A percentile compares a stretch with the other conserved stretches of the same genome.
These are phyloP conservation scores for Pherbina coryleti DNA, from an alignment of 2,888 invertebrate species.

Conservation along the genomic window DNA sequence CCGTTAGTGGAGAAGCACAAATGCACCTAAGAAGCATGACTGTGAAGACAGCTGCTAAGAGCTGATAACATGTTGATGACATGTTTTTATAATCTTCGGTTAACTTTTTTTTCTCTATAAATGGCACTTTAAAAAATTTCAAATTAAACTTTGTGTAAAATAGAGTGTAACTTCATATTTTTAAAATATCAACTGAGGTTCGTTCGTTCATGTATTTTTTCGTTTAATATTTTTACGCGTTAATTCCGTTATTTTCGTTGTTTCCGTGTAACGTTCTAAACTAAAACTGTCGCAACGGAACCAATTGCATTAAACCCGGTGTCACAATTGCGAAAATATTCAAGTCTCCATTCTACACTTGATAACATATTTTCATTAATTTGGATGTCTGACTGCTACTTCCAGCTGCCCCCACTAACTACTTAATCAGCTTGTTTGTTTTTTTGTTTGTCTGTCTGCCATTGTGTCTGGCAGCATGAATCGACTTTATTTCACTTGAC, in stretches of 20 bases:
- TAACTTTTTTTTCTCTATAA: background rate
- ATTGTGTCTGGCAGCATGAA: background rate
- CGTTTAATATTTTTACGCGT: background rate
- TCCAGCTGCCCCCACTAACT: conserved; percentile 37
- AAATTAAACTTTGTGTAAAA: too few species aligned
- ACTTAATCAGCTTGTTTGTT: background rate
- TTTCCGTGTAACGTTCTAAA: conserved; percentile 56
- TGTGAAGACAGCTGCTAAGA: background rate
- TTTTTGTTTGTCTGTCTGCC: conserved; percentile 19
- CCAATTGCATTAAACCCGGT: conserved; percentile 1
- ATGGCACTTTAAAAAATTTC: background rate
- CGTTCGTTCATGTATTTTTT: background rate
- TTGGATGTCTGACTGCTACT: conserved; percentile 30
- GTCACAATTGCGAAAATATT: conserved; percentile 5
- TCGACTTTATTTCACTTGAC: background rate
- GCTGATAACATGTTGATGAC: conserved; percentile 37
- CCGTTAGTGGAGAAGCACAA: background rate
- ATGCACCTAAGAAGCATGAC: background rate
- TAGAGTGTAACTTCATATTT: background rate
- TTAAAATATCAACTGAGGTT: background rate
- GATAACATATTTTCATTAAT: conserved; percentile 26
- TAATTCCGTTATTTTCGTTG: conserved; percentile 34
- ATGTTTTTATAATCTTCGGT: background rate
- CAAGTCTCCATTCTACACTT: conserved; percentile 20
- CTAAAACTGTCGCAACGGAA: conserved; percentile 46